Evolutionary conservation across 1,140 invertebrate species (phyloP).

Genomic region (Danaus plexippus): DNA sequence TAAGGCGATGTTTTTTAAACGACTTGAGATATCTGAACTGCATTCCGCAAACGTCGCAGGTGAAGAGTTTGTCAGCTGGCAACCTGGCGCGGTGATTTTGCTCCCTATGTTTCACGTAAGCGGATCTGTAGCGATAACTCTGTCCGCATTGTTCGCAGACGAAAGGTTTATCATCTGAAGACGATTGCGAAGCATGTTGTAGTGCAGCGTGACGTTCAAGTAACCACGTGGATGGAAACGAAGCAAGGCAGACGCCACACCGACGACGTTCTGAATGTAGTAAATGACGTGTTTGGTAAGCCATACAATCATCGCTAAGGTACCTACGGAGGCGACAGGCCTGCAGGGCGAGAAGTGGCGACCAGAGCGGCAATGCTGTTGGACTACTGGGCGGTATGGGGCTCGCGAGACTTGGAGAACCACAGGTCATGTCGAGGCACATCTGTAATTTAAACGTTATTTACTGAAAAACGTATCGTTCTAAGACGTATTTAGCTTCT

Average conservation of each 20-base stretch:
- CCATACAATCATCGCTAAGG: conserved; percentile 62
- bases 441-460: conserved; percentile 38
- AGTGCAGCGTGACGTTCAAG: conserved; percentile 85
- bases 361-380: conserved; percentile 71
- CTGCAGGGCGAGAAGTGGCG: conserved; percentile 65
- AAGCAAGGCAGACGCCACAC: conserved; percentile 85
- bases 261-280: conserved; percentile 73
- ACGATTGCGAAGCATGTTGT: conserved; percentile 76
- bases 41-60: conserved; percentile 91
- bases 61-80: conserved; percentile 90
- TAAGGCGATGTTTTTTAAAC: conserved; percentile 90
- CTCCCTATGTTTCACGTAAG: conserved; percentile 89
- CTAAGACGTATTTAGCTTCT: not conserved
- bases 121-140: conserved; percentile 89
- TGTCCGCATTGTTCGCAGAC: conserved; percentile 92
- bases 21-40: conserved; percentile 91
- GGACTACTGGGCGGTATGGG: conserved; percentile 73
- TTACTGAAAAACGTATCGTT: not conserved
- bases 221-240: conserved; percentile 86
- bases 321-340: conserved; percentile 69
- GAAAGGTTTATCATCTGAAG: conserved; percentile 89
- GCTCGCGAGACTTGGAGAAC: conserved; percentile 39
- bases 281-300: conserved; percentile 55
- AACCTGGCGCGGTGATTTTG: conserved; percentile 88
- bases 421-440: conserved; percentile 61